Percentiles rank a stretch among this genome's conserved stretches.
These are phyloP conservation scores for Sanderia malayensis DNA, from an alignment of 30 jellyfish, hydroid and myxozoan genomes.

Conservation along the genomic window DNA sequence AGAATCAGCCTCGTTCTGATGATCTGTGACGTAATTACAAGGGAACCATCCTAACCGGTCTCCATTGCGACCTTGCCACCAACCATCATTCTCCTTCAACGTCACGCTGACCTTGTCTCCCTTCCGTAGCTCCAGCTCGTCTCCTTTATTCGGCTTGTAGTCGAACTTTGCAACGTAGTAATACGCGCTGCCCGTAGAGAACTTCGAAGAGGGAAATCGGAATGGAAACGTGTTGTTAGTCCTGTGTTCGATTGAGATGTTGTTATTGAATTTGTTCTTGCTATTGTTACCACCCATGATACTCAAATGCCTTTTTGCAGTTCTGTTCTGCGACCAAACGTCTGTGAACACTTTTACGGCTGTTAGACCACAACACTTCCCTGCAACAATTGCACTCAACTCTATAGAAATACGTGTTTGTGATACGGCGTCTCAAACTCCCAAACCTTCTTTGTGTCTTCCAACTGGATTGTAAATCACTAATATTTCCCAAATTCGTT, in stretches of 20 bases:
- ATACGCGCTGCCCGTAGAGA: slow-evolving; percentile 12
- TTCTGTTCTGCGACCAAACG: too few species aligned
- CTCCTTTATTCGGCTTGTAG: slow-evolving; percentile 78
- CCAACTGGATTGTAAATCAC: too few species aligned
- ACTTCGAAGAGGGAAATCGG: slow-evolving; percentile 18
- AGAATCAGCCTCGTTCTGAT: slow-evolving; percentile 34
- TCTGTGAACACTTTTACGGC: too few species aligned
- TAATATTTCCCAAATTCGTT: too few species aligned
- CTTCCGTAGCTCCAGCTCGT: slow-evolving; percentile 69
- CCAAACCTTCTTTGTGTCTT: too few species aligned
- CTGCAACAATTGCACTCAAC: too few species aligned
- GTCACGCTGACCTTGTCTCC: slow-evolving; percentile 78
- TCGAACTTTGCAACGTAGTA: slow-evolving; percentile 69
- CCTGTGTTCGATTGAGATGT: slow-evolving; percentile 55
- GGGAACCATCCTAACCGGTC: slow-evolving; percentile 96
- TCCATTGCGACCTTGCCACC: slow-evolving; percentile 92
- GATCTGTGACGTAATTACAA: slow-evolving; percentile 65
- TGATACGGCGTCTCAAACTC: too few species aligned
- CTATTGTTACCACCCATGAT: slow-evolving; percentile 58
- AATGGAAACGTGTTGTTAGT: slow-evolving; percentile 32
- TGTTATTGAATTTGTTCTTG: slow-evolving; percentile 30
- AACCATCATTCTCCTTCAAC: slow-evolving; percentile 84
- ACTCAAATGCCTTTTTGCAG: too few species aligned
- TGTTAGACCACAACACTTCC: too few species aligned
- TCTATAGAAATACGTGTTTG: too few species aligned